Base-by-base conservation (phyloP, 1,140 invertebrate genomes). In the Sesamia nonagrioides region DNA sequence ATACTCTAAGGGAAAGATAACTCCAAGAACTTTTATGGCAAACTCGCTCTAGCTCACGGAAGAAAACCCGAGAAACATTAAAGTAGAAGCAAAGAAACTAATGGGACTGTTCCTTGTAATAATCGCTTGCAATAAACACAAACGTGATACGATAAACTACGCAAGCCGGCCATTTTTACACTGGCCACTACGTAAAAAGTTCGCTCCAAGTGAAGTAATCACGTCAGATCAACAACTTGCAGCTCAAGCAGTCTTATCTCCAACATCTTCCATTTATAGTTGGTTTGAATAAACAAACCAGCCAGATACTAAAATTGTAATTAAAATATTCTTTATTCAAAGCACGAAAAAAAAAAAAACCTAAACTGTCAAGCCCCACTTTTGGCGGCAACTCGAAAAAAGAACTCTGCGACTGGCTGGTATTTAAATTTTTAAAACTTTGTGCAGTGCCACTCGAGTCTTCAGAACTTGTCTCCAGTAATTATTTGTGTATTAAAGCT, bases 401-500 rank as follows among this genome's bases (percentile, higher is more conserved):
- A 68, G 21, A 45, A 45, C 37, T 42, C n/a, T 0, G 13, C n/a
- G 13, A 27, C 66, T 48, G 66, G 40, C 42, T 50, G 42, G 42
- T 69, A 33, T 50, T 69, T 69, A 69, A 69, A 48, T 69, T 69
- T 66, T 45, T 66, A 54, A 69, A 74, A 74, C 13, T 56, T 75
- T 15, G 8, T 15, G 17, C 52, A 58, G 40, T 69, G 15, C 63
- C 37, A 58, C 63, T 77, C 37, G 45, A 77, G 45, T 77, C 35
- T 54, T 77, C 17, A 56, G 50, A 77, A 77, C 45, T 82, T 82
- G 79, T 85, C 81, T 80, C 66, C 71, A 76, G 78, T 85, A 88
- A 87, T 87, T 83, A 88, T 84, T 88, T 86, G 85, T 81, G 80
- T 80, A 85, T 79, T 73, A 83, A 75, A 80, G 81, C 82, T 82